Percentiles rank a stretch among this genome's conserved stretches.
Evolutionary conservation across 2,797 vertebrate genomes (phyloP).

Genomic region (Girardinus metallicus): DNA sequence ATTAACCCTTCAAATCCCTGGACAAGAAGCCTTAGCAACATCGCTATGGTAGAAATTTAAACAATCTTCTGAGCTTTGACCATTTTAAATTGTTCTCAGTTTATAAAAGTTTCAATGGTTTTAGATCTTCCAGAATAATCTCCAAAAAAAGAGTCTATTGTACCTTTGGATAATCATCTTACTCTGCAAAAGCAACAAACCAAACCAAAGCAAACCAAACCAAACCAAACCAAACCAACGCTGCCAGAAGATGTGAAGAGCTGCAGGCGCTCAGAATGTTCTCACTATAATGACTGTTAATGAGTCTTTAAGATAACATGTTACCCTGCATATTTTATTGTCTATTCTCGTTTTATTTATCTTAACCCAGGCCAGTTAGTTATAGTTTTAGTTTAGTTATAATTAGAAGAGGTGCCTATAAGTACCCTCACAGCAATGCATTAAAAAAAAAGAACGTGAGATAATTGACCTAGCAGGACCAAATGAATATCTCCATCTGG

Average conservation of each 20-base stretch:
- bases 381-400: not conserved
- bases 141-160: not conserved
- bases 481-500: constrained; percentile 43
- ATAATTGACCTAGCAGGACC: constrained; percentile 45
- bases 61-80: not conserved
- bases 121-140: not conserved
- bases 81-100: not conserved
- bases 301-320: not conserved
- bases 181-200: not conserved
- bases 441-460: constrained; percentile 39
- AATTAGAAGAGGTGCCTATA: not conserved
- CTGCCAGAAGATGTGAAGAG: not conserved
- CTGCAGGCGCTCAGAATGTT: not conserved
- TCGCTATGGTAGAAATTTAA: not conserved
- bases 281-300: not conserved
- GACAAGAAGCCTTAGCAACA: not conserved
- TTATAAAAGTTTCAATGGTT: not conserved
- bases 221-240: not conserved
- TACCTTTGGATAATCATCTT: not conserved
- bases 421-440: not conserved
- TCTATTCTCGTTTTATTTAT: not conserved
- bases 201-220: not conserved
- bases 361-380: not conserved
- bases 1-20: not conserved
- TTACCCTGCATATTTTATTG: not conserved